Evolutionary conservation across 2,888 invertebrate genomes (phyloP).

Genomic region (Xanthia togata): DNA sequence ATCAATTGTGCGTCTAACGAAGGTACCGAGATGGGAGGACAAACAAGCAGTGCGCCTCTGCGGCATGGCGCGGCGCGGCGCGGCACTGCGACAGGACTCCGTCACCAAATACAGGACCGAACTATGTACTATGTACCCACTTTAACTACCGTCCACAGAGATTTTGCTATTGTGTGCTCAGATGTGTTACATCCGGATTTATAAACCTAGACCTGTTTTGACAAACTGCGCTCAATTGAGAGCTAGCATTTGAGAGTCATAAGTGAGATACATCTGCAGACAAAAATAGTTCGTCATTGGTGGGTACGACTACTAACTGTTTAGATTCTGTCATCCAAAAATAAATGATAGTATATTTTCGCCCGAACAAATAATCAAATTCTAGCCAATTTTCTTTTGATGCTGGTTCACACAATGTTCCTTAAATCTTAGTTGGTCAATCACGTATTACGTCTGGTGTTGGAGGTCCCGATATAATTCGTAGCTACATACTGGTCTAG

Average conservation of each 20-base stretch:
- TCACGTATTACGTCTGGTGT: not conserved
- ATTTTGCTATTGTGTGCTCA: constrained; percentile 10
- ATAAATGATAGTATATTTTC: not conserved
- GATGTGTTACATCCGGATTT: constrained; percentile 16
- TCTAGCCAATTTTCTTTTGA: not conserved
- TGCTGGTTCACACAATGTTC: not conserved
- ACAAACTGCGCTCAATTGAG: not conserved
- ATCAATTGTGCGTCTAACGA: constrained; percentile 68
- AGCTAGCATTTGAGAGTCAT: constrained; percentile 1
- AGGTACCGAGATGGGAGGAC: constrained; percentile 38
- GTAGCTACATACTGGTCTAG: constrained; percentile 4
- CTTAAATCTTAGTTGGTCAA: not conserved
- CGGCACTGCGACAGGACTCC: constrained; percentile 1
- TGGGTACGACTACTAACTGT: not conserved
- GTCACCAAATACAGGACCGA: constrained; percentile 36
- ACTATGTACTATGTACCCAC: constrained; percentile 2
- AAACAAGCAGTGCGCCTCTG: constrained; percentile 27
- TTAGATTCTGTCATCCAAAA: not conserved
- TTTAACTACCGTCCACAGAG: constrained; percentile 11
- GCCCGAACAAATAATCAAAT: not conserved
- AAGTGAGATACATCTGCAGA: not conserved
- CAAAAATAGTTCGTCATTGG: not conserved
- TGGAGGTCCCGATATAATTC: not conserved
- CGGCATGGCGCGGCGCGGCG: not conserved
- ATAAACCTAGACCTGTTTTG: not conserved